Evolutionary conservation across 2,113 vertebrate species (phyloP), one percentile per base, ranked within the genome.

Genomic region (Paradisaea rubra): DNA sequence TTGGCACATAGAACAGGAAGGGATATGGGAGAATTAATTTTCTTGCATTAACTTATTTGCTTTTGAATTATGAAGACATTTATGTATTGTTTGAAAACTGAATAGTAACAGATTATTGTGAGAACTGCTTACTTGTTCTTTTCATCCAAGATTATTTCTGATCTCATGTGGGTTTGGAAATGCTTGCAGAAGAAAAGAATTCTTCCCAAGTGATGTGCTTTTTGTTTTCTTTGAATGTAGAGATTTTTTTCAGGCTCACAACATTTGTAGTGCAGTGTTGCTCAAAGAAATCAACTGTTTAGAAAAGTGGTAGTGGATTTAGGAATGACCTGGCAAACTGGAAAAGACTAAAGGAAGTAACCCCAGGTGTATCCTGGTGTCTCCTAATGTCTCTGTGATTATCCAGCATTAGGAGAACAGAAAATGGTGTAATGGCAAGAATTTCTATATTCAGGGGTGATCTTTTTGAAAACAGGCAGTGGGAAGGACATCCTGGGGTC

Each of bases 61-160:
- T 88, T 94, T 79, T 4, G n/a, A 95, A 85, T 92, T 90, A 86
- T 45, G 88, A 74, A 91, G 83, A 76, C 44, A 33, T 63, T 73
- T 89, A 39, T 79, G 13, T 81, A 77, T 86, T 93, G 88, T 92
- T 72, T 90, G 68, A 77, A 91, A 94, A 86, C 33, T n/a, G 60
- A 92, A 65, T 53, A 61, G 54, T 65, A 47, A 73, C 64, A 71
- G 52, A 72, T 87, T 35, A 61, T 85, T 90, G 59, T 59, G 79
- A 59, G 73, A 73, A 35, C 17, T 80, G 68, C 61, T 77, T 92
- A 47, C 42, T 84, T 66, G 6, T 61, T 95, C 60, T 94, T 63
- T 80, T 94, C 53, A 50, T 79, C 21, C 2, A 2, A 77, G 74
- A 68, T 95, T 86, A 91, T 84, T 94, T 85, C 45, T 86, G 49